Percentiles rank a stretch among this genome's conserved stretches.
Conservation (phyloP, 2,113 vertebrate species). For the Nothoprocta pentlandii region DNA sequence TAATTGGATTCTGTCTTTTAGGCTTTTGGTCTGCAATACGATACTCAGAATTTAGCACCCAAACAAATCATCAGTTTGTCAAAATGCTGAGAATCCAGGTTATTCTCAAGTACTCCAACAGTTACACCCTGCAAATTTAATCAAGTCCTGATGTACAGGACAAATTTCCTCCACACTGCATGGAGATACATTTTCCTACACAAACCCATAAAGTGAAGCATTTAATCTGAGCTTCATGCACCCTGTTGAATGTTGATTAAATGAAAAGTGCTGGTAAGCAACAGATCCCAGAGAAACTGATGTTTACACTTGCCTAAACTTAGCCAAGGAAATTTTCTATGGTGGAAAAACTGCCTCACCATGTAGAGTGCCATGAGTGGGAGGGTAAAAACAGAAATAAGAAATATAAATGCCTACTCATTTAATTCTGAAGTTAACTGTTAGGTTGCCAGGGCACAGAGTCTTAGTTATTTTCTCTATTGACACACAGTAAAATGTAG, state of each 20-base stretch:
- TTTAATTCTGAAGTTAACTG: slow-evolving; percentile 64
- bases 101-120: background rate
- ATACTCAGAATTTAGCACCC: background rate
- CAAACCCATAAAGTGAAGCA: slow-evolving; percentile 19
- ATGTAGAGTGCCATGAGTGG: slow-evolving; percentile 41
- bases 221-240: slow-evolving; percentile 55
- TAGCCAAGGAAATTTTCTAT: slow-evolving; percentile 79
- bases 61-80: background rate
- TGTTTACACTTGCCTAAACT: slow-evolving; percentile 72
- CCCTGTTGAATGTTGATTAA: slow-evolving; percentile 55
- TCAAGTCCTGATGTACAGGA: background rate
- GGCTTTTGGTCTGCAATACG: slow-evolving; percentile 2
- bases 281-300: slow-evolving; percentile 73
- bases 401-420: slow-evolving; percentile 62
- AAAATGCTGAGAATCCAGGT: background rate
- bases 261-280: slow-evolving; percentile 68
- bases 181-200: background rate
- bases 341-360: slow-evolving; percentile 79
- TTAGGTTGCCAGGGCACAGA: background rate
- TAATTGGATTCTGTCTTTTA: background rate
- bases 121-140: background rate
- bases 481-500: background rate
- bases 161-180: background rate
- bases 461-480: background rate
- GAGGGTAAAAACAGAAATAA: slow-evolving; percentile 76